Conservation (phyloP, 2,888 invertebrate genomes). For the Argyresthia albistria region DNA sequence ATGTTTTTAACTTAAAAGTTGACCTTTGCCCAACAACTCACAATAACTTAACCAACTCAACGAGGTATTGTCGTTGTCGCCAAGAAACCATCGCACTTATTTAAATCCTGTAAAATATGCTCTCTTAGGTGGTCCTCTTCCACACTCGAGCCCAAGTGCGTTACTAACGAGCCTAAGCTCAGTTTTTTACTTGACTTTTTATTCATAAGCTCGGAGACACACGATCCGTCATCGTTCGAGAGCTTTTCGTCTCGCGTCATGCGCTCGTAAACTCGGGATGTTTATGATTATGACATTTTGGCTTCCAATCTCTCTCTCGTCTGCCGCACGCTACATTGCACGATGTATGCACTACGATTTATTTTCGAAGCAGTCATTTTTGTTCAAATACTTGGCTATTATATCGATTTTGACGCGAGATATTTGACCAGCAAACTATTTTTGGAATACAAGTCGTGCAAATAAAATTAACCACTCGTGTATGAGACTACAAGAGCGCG, state of each 20-base stretch:
- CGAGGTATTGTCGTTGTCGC: background rate
- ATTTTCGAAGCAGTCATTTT: background rate
- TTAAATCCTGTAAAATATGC: background rate
- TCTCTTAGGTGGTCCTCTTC: background rate
- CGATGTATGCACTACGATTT: background rate
- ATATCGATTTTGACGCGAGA: background rate
- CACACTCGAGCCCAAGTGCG: background rate
- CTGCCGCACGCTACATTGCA: background rate
- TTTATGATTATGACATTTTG: constrained; percentile 27
- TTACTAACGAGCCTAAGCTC: constrained; percentile 5
- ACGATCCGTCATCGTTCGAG: constrained; percentile 24
- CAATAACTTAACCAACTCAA: no score
- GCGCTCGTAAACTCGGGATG: constrained; percentile 26
- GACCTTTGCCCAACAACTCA: no score
- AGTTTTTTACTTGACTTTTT: constrained; percentile 15
- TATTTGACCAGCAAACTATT: background rate
- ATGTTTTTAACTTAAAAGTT: no score
- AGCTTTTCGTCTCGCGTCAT: constrained; percentile 23
- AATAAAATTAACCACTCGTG: background rate
- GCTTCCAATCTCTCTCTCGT: constrained; percentile 18
- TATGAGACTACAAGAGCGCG: background rate
- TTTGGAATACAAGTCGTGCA: background rate
- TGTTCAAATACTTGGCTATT: background rate
- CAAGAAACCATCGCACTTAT: background rate
- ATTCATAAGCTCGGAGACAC: constrained; percentile 23